Evolutionary conservation across 2,797 vertebrate genomes (phyloP).

Genomic region (Mallotus villosus): DNA sequence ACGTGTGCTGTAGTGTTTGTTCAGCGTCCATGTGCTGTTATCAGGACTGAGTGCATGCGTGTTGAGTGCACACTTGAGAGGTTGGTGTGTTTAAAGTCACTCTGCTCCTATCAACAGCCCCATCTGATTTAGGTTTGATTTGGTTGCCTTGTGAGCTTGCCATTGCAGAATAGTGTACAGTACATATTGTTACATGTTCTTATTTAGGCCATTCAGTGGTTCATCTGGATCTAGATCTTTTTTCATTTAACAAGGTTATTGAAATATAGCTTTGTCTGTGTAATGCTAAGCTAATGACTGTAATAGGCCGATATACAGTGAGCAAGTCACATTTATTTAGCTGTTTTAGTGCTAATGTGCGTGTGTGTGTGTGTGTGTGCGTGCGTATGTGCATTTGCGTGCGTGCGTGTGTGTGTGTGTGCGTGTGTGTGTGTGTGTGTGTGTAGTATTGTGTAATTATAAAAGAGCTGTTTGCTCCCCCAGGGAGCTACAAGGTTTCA

Average conservation of each 20-base stretch:
- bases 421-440: too few relatives aligned
- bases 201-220: slow-evolving; percentile 13
- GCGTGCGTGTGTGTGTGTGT: too few relatives aligned
- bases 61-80: too few relatives aligned
- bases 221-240: background rate
- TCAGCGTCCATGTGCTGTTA: slow-evolving; percentile 17
- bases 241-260: slow-evolving; percentile 19
- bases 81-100: too few relatives aligned
- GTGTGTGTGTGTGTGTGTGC: too few relatives aligned
- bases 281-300: too few relatives aligned
- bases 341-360: background rate
- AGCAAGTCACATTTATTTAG: background rate
- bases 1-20: slow-evolving; percentile 32
- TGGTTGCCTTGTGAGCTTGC: slow-evolving; percentile 1
- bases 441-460: slow-evolving; percentile 69
- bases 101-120: too few relatives aligned
- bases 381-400: too few relatives aligned
- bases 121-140: too few relatives aligned
- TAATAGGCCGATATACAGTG: background rate
- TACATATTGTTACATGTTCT: background rate
- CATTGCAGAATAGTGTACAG: too few relatives aligned
- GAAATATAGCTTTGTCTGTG: background rate
- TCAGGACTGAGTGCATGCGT: background rate
- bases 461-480: slow-evolving; percentile 61
- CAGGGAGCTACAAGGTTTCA: slow-evolving; percentile 66